Conservation (phyloP, 2,113 vertebrate species). For the Cinclus mexicanus region DNA sequence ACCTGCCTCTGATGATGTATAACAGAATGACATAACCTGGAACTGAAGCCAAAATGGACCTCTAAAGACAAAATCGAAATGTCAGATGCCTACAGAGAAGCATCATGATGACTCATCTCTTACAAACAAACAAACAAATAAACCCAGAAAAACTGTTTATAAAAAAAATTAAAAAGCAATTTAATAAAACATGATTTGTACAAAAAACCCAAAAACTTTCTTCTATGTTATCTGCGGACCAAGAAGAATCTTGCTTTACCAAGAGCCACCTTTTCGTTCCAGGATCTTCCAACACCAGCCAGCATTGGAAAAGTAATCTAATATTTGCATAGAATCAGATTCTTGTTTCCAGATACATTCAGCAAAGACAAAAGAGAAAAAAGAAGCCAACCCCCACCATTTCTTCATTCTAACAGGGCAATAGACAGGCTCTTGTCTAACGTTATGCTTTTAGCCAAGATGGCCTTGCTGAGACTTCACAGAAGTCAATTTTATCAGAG, state of each 20-base stretch:
- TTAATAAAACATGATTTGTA: slow-evolving; percentile 71
- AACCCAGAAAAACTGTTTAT: slow-evolving; percentile 79
- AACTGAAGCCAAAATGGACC: slow-evolving; percentile 73
- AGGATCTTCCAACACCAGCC: slow-evolving; percentile 65
- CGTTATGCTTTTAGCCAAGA: slow-evolving; percentile 72
- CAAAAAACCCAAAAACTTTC: slow-evolving; percentile 49
- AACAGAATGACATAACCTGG: slow-evolving; percentile 70
- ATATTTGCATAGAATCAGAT: slow-evolving; percentile 43
- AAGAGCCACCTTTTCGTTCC: slow-evolving; percentile 65
- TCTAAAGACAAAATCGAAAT: slow-evolving; percentile 70
- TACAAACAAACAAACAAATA: slow-evolving; percentile 59
- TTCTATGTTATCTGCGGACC: slow-evolving; percentile 72
- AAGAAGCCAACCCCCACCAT: slow-evolving; percentile 42
- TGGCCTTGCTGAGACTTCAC: slow-evolving; percentile 79
- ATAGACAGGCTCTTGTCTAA: slow-evolving; percentile 69
- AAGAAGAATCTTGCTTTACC: slow-evolving; percentile 70
- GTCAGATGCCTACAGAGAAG: slow-evolving; percentile 61
- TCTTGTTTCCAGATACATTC: slow-evolving; percentile 54
- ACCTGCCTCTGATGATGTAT: slow-evolving; percentile 80
- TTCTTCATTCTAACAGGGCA: slow-evolving; percentile 65
- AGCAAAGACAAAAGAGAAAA: slow-evolving; percentile 23
- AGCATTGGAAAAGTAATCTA: slow-evolving; percentile 56
- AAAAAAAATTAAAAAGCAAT: slow-evolving; percentile 46
- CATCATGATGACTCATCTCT: slow-evolving; percentile 75
- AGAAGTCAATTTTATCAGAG: slow-evolving; percentile 79